These are phyloP conservation scores for Pachypeltis micranthus DNA, from an alignment of 1,140 invertebrate genomes.

Conservation along the genomic window DNA sequence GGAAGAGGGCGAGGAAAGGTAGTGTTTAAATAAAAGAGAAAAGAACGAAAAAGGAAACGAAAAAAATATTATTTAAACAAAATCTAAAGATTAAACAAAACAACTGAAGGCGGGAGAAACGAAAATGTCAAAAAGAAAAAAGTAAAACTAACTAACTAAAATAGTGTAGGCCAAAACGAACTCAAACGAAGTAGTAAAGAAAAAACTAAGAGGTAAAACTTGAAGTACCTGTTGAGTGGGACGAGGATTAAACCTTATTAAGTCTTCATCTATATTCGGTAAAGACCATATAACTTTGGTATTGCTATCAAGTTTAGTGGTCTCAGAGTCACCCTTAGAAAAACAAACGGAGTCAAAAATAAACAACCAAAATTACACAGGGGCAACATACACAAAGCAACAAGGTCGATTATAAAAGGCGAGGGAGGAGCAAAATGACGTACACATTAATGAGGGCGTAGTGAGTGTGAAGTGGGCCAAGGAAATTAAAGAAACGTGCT, in stretches of 20 bases:
- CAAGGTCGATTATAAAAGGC: too few species aligned
- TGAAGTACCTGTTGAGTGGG: not conserved
- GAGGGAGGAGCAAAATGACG: too few species aligned
- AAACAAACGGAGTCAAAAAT: not conserved
- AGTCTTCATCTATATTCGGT: slow-evolving; percentile 1
- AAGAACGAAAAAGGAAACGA: too few species aligned
- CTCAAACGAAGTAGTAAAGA: slow-evolving; percentile 30
- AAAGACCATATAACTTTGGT: slow-evolving; percentile 1
- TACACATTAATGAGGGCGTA: too few species aligned
- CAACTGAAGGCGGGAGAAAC: not conserved
- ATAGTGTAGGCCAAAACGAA: not conserved
- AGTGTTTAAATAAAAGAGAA: too few species aligned
- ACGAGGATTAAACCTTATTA: not conserved
- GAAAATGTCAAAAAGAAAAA: not conserved
- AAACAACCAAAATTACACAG: too few species aligned
- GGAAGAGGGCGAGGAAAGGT: too few species aligned
- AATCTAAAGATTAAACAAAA: not conserved
- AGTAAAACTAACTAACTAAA: not conserved
- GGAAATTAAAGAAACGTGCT: too few species aligned
- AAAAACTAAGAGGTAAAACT: not conserved
- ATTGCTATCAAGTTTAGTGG: slow-evolving; percentile 7
- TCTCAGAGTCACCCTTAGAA: slow-evolving; percentile 1
- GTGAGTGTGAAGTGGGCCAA: too few species aligned
- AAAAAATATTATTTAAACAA: too few species aligned
- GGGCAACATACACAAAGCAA: too few species aligned